A percentile compares a stretch with the other conserved stretches of the same genome.
Conservation (phyloP, 2,888 invertebrate genomes). For the Crematogaster levior region DNA sequence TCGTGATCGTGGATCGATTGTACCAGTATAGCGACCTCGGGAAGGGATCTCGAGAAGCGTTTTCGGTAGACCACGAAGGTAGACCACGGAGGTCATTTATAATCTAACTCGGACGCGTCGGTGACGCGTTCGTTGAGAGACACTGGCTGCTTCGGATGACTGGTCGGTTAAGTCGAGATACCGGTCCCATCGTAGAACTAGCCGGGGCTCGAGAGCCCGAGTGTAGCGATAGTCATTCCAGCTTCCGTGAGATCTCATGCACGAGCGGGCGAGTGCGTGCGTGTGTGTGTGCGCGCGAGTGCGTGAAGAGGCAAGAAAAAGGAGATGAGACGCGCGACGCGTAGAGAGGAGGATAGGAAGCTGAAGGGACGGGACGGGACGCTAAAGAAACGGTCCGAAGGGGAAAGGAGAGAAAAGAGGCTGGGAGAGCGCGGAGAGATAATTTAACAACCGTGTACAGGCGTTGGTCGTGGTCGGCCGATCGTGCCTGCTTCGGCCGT, state of each 20-base stretch:
- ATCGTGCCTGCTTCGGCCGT: slow-evolving; percentile 67
- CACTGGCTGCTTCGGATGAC: slow-evolving; percentile 76
- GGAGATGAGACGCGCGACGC: slow-evolving; percentile 34
- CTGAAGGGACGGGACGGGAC: slow-evolving; percentile 9
- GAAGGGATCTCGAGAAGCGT: neutral
- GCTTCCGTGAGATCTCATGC: slow-evolving; percentile 76
- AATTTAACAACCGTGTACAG: slow-evolving; percentile 49
- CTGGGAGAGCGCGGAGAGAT: slow-evolving; percentile 63
- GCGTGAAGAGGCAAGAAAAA: slow-evolving; percentile 56
- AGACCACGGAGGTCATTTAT: neutral
- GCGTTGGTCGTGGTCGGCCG: slow-evolving; percentile 42
- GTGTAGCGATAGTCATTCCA: slow-evolving; percentile 71
- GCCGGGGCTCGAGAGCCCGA: slow-evolving; percentile 64
- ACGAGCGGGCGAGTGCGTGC: slow-evolving; percentile 41
- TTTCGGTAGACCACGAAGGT: neutral
- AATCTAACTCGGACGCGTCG: slow-evolving; percentile 3
- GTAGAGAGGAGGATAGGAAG: slow-evolving; percentile 24
- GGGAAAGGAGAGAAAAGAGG: neutral
- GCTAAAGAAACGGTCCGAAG: slow-evolving; percentile 10
- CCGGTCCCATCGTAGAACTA: slow-evolving; percentile 79
- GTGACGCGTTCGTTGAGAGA: slow-evolving; percentile 73
- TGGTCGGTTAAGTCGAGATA: slow-evolving; percentile 79
- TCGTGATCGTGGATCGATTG: neutral
- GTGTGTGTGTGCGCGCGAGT: slow-evolving; percentile 15
- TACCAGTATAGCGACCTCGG: neutral